These are phyloP conservation scores for Brachyptera putata DNA, from an alignment of 2,888 invertebrate species.

Conservation along the genomic window DNA sequence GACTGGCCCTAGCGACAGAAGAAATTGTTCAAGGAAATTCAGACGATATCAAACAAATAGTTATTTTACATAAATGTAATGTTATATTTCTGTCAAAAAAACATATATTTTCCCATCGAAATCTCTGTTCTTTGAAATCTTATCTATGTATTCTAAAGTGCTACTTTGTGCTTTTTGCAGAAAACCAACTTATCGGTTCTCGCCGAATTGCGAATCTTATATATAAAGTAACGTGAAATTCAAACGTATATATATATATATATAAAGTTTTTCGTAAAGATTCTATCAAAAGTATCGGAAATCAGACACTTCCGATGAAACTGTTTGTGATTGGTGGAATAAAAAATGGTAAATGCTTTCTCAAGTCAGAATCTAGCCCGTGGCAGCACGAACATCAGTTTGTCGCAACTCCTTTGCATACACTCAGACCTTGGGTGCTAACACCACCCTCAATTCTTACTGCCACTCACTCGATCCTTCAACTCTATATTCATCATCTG, in stretches of 20 bases:
- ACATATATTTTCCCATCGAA: no score
- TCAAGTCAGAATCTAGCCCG: background rate
- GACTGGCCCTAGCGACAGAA: no score
- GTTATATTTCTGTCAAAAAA: no score
- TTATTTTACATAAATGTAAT: no score
- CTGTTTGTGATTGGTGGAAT: background rate
- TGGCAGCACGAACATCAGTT: background rate
- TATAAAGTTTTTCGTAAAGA: background rate
- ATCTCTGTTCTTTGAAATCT: background rate
- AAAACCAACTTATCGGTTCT: background rate
- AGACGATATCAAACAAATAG: no score
- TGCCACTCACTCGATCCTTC: no score
- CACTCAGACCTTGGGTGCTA: no score
- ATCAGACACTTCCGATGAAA: background rate
- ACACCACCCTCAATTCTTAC: no score
- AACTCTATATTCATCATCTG: no score
- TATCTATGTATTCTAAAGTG: background rate
- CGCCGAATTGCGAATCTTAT: background rate
- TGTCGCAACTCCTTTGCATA: no score
- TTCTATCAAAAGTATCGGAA: background rate
- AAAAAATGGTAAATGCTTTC: background rate
- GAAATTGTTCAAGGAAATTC: no score
- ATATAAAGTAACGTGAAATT: background rate
- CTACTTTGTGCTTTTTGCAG: background rate
- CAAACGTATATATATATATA: no score